Percentiles rank a stretch among this genome's conserved stretches.
These are phyloP conservation scores for Sebastes itinus DNA, from an alignment of 2,797 vertebrate genomes.

Conservation along the genomic window DNA sequence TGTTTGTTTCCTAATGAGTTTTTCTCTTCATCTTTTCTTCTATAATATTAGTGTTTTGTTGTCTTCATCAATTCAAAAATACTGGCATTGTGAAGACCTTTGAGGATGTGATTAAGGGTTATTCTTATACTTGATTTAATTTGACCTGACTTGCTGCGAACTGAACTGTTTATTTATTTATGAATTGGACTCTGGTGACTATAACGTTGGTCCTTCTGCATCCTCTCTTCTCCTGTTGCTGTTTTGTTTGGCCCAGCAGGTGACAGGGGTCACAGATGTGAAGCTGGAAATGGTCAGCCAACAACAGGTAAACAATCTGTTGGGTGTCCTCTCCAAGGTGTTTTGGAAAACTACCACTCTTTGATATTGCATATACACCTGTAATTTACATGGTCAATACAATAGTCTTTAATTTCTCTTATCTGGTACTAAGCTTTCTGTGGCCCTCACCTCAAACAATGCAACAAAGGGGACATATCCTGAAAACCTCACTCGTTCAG, in stretches of 20 bases:
- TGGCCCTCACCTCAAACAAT: background rate
- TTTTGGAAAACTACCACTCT: background rate
- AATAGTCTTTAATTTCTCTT: background rate
- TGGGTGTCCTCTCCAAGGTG: background rate
- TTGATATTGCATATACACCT: background rate
- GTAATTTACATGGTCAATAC: background rate
- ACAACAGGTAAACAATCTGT: background rate
- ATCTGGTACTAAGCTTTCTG: background rate
- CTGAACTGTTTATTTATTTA: slow-evolving; percentile 19
- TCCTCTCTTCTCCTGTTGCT: background rate
- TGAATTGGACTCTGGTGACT: background rate
- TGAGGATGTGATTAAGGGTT: background rate
- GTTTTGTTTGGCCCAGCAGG: background rate
- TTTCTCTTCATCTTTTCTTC: slow-evolving; percentile 3
- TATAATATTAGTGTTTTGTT: slow-evolving; percentile 1
- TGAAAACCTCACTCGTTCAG: no score
- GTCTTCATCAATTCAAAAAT: slow-evolving; percentile 12
- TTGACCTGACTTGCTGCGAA: slow-evolving; percentile 15
- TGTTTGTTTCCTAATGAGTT: slow-evolving; percentile 18
- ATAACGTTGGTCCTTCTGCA: background rate
- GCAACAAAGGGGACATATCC: background rate
- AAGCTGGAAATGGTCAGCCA: background rate
- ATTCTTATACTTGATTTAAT: slow-evolving; percentile 9
- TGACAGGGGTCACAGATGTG: background rate
- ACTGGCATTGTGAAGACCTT: background rate